Conservation (phyloP, 1,140 invertebrate species). For the Philopotamus ludificatus region DNA sequence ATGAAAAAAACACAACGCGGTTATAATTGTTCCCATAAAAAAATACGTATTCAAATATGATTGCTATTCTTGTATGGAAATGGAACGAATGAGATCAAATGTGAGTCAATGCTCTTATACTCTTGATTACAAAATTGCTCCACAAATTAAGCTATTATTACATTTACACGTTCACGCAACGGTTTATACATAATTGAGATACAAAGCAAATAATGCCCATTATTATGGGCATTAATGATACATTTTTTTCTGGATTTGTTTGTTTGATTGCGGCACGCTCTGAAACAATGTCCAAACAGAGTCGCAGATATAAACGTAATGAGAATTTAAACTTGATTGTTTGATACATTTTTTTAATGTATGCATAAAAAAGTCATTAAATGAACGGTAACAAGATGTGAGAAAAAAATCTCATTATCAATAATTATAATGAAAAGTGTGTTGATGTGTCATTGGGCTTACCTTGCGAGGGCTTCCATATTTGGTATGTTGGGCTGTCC, state of each 20-base stretch:
- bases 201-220: neutral
- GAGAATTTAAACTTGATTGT: no score
- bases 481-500: constrained; percentile 71
- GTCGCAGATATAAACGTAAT: no score
- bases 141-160: neutral
- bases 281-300: no score
- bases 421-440: neutral
- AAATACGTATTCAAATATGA: neutral
- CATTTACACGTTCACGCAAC: neutral
- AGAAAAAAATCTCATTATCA: no score
- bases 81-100: neutral
- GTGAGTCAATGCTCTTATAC: neutral
- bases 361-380: no score
- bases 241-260: neutral
- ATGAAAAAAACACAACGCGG: no score
- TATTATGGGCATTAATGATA: neutral
- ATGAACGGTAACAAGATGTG: no score
- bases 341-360: no score
- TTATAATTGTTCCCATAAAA: no score
- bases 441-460: no score
- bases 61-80: neutral
- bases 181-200: neutral
- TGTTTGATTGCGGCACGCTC: no score
- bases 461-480: constrained; percentile 84
- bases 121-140: neutral